Conservation (phyloP, 1,140 invertebrate genomes). For the Leptopilina boulardi region DNA sequence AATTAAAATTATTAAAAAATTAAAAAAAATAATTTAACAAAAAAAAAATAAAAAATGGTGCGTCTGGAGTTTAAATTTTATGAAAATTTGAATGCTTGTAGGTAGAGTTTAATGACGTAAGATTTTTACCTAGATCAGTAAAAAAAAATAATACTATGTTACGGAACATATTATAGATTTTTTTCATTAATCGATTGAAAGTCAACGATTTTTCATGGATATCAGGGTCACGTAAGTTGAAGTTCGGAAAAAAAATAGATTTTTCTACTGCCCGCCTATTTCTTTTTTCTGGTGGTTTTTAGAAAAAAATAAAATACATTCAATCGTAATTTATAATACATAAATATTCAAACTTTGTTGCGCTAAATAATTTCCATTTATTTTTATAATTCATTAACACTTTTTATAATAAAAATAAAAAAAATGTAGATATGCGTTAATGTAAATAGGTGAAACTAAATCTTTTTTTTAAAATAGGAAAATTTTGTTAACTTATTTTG, state of each 20-base stretch:
- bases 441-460: neutral
- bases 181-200: neutral
- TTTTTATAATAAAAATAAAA: neutral
- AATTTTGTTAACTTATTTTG: constrained; percentile 5
- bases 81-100: constrained; percentile 19
- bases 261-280: constrained; percentile 25
- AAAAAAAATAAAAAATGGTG: constrained; percentile 23
- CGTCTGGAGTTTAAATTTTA: neutral
- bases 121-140: constrained; percentile 30
- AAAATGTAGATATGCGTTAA: neutral
- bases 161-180: neutral
- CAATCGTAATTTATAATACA: neutral
- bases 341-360: neutral
- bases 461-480: constrained; percentile 4
- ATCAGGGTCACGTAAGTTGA: constrained; percentile 13
- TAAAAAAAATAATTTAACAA: neutral
- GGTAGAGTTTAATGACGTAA: neutral
- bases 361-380: neutral
- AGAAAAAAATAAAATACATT: neutral
- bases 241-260: neutral
- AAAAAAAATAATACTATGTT: constrained; percentile 14
- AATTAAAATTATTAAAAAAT: neutral
- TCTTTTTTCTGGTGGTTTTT: constrained; percentile 26
- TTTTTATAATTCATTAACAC: neutral
- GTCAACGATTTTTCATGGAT: constrained; percentile 2